phyloP scores from a whole-genome alignment of 2,113 vertebrate genomes.

The Polypterus senegalus region DNA sequence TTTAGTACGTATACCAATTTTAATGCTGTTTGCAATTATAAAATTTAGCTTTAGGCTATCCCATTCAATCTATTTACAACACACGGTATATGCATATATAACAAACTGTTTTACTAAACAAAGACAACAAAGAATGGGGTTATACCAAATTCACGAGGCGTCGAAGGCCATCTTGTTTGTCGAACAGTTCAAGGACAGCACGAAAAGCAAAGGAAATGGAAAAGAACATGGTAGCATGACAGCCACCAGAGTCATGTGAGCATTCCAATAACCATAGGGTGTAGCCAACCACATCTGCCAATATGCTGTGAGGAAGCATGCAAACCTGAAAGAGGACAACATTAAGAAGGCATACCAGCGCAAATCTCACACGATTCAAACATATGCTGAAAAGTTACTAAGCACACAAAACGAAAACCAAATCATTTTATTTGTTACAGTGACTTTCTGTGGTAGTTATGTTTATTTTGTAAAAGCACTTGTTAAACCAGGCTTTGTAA shows the following conservation, averaged over 20 bases:
- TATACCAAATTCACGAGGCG: slow-evolving; percentile 89
- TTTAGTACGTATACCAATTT: too few species aligned
- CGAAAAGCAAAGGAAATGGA: slow-evolving; percentile 97
- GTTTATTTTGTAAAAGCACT: too few species aligned
- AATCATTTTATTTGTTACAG: too few species aligned
- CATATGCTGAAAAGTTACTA: too few species aligned
- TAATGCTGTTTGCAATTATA: too few species aligned
- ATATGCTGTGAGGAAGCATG: slow-evolving; percentile 82
- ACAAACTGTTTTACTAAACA: neutral
- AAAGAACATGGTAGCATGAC: slow-evolving; percentile 98
- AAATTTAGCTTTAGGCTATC: too few species aligned
- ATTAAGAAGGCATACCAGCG: too few species aligned
- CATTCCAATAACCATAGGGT: slow-evolving; percentile 96
- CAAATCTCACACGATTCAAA: too few species aligned
- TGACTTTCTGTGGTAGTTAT: too few species aligned
- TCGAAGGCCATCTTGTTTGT: slow-evolving; percentile 87
- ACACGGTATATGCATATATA: neutral
- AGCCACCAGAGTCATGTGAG: slow-evolving; percentile 94
- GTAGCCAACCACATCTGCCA: slow-evolving; percentile 89
- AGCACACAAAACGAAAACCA: too few species aligned
- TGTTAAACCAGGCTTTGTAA: too few species aligned
- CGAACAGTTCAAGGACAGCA: slow-evolving; percentile 89
- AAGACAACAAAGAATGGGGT: neutral
- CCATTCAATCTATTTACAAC: too few species aligned
- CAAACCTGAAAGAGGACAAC: slow-evolving; percentile 58